A percentile compares a stretch with the other conserved stretches of the same genome.
phyloP scores from a whole-genome alignment of 1,140 invertebrate genomes.

The Saxidomus purpurata region DNA sequence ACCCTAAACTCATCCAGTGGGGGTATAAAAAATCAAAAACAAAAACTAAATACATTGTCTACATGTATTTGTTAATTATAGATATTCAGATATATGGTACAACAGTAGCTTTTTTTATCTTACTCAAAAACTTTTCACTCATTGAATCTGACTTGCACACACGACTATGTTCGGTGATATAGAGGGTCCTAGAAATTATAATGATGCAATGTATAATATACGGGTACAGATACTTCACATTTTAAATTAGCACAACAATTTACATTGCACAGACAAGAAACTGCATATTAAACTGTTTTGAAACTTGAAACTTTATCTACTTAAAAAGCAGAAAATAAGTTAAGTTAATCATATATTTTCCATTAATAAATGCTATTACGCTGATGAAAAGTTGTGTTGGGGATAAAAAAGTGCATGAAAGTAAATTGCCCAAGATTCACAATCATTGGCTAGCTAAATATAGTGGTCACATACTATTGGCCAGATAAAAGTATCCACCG shows the following conservation, averaged over 20 bases:
- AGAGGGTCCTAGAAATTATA: constrained; percentile 7
- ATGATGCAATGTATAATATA: neutral
- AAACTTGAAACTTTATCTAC: too few relatives aligned
- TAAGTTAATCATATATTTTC: too few relatives aligned
- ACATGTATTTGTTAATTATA: constrained; percentile 20
- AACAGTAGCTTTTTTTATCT: neutral
- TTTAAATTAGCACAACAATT: too few relatives aligned
- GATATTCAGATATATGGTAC: neutral
- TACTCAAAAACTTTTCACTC: constrained; percentile 16
- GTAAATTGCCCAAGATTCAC: neutral
- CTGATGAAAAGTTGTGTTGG: too few relatives aligned
- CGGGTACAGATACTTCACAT: too few relatives aligned
- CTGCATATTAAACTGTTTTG: too few relatives aligned
- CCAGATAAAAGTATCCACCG: neutral
- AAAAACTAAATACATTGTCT: neutral
- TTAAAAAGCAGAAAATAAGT: too few relatives aligned
- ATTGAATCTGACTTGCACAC: constrained; percentile 27
- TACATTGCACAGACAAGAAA: too few relatives aligned
- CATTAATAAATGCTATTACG: too few relatives aligned
- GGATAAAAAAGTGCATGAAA: neutral
- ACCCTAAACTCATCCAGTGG: too few relatives aligned
- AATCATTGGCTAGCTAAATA: neutral
- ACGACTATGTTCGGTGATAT: neutral
- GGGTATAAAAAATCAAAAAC: neutral
- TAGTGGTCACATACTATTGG: neutral